Evolutionary conservation across 1,140 invertebrate species (phyloP), one percentile per base, ranked within the genome.

Genomic region (Hyphantria cunea): DNA sequence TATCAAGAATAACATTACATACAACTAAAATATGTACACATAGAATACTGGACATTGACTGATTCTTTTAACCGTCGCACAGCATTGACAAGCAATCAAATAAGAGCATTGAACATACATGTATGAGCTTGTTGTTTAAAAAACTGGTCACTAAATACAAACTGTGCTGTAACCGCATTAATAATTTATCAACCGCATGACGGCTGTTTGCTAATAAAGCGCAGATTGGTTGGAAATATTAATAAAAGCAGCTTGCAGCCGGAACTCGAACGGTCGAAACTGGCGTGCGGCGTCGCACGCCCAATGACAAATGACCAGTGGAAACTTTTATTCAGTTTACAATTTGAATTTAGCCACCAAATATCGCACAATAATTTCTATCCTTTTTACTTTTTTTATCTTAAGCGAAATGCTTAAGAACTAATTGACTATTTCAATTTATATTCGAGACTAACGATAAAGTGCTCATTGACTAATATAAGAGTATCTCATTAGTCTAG

Each of bases 131-230:
- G 50, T 48, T 37, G 39, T 42, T 37, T 58, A 86, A 88, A 86
- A 85, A 83, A 74, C 74, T 72, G 78, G 79, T 78, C 74, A 74
- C 79, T 75, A 74, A 77, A 78, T 73, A 78, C 84, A 86, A 79
- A 80, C 84, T 86, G 84, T 60, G 78, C 76, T 55, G 70, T 73
- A 74, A 86, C 87, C 87, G 78, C 87, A 87, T 90, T 88, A 88
- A 90, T 90, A 90, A 90, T 88, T 90, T 90, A 90, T 90, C 86
- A 87, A 83, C 78, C 85, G 66, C 76, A 86, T 88, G 87, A 90
- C 87, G 83, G 78, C 79, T 87, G 87, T 87, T 87, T 84, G 83
- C 85, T 87, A 90, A 90, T 90, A 88, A 88, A 88, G 84, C 86
- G 82, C 71, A 74, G 84, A 88, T 83, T 86, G 82, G 74, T 74